These are phyloP conservation scores for Turnix velox DNA, from an alignment of 2,113 vertebrate genomes.

Conservation along the genomic window DNA sequence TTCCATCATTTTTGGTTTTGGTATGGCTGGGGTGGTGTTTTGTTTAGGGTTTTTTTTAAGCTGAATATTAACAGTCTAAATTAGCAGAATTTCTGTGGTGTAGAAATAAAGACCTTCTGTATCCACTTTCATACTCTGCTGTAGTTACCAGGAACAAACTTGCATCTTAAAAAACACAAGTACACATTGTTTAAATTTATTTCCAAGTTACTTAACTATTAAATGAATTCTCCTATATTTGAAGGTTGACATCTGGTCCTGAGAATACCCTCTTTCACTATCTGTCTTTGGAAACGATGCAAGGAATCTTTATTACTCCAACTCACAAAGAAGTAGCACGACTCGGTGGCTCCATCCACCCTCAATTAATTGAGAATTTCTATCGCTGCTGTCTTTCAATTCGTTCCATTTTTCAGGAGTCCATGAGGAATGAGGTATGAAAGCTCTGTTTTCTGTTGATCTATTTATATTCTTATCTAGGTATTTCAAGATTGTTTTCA, in stretches of 20 bases:
- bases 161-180: background rate
- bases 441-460: background rate
- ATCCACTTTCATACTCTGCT: background rate
- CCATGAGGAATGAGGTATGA: constrained; percentile 78
- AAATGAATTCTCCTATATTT: background rate
- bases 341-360: constrained; percentile 87
- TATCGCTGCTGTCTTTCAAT: constrained; percentile 95
- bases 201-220: background rate
- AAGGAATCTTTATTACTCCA: constrained; percentile 94
- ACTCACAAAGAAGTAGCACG: constrained; percentile 86
- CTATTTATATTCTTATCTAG: background rate
- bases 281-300: constrained; percentile 86
- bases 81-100: background rate
- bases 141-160: background rate
- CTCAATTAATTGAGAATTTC: constrained; percentile 91
- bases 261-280: constrained; percentile 98
- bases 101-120: background rate
- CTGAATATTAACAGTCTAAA: background rate
- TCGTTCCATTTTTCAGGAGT: constrained; percentile 85
- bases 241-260: constrained; percentile 86
- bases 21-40: background rate
- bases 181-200: background rate
- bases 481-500: background rate
- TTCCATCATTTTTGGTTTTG: background rate
- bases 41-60: background rate